phyloP scores from a whole-genome alignment of 2,113 vertebrate genomes.

The human region DNA sequence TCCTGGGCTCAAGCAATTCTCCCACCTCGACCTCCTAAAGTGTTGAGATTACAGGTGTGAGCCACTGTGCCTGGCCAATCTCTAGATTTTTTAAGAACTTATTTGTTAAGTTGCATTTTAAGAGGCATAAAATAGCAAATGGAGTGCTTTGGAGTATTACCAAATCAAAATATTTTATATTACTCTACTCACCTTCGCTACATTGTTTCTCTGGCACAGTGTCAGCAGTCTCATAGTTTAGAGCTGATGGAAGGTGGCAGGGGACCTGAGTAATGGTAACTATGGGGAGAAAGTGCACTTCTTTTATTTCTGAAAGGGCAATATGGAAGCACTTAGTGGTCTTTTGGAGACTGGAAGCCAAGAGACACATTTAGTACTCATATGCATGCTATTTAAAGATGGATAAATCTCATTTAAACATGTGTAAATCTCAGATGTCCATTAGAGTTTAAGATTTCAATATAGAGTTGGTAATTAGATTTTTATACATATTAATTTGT shows the following conservation, averaged over 20 bases:
- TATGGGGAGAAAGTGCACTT: slow-evolving; percentile 16
- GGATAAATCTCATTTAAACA: background rate
- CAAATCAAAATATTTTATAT: slow-evolving; percentile 37
- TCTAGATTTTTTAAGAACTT: slow-evolving; percentile 24
- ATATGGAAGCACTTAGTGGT: background rate
- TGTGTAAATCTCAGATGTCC: background rate
- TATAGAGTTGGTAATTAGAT: background rate
- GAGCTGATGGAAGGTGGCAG: background rate
- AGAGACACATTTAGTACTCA: background rate
- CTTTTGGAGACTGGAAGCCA: background rate
- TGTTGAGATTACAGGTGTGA: too few species aligned
- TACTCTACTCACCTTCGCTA: background rate
- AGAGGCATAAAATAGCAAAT: slow-evolving; percentile 17
- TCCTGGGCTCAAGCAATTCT: too few species aligned
- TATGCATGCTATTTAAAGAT: background rate
- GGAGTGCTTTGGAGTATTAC: background rate
- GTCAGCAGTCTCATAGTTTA: background rate
- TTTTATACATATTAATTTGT: background rate
- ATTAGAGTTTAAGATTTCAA: background rate
- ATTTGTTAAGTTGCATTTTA: slow-evolving; percentile 44
- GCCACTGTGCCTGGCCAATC: background rate
- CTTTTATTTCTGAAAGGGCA: background rate
- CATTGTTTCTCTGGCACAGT: background rate
- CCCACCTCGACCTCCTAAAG: too few species aligned
- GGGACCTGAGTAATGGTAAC: background rate